Evolutionary conservation across 2,113 vertebrate genomes (phyloP).

Genomic region (Romanogobio albipinnatus): DNA sequence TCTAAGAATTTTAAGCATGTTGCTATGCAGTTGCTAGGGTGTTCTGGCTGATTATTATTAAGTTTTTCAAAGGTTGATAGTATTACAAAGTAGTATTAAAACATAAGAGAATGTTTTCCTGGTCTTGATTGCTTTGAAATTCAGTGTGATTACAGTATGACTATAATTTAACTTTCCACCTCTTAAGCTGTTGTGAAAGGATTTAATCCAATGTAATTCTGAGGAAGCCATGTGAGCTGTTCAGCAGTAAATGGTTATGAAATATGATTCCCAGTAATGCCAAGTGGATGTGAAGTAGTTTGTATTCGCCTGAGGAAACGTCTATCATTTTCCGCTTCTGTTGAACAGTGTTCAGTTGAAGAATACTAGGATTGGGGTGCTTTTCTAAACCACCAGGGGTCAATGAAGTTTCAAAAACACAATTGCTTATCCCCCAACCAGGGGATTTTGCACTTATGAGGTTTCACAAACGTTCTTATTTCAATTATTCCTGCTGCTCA

Average conservation of each 20-base stretch:
- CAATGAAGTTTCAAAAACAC: neutral
- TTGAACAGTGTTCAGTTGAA: neutral
- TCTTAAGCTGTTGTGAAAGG: neutral
- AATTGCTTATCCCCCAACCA: neutral
- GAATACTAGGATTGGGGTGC: neutral
- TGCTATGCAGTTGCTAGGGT: neutral
- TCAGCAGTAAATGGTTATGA: neutral
- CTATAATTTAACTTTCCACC: neutral
- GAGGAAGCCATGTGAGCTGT: neutral
- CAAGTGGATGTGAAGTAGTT: neutral
- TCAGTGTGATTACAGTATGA: neutral
- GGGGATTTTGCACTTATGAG: neutral
- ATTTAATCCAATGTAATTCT: neutral
- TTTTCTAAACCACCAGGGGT: neutral
- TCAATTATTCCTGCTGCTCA: neutral
- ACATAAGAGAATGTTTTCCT: neutral
- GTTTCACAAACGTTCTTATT: neutral
- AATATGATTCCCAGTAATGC: neutral
- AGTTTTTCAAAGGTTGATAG: neutral
- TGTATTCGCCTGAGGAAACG: neutral
- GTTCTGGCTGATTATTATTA: neutral
- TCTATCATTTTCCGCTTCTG: neutral
- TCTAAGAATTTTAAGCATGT: too few relatives aligned
- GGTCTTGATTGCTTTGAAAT: neutral
- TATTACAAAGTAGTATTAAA: neutral